Percentiles rank a stretch among this genome's conserved stretches.
Conservation (phyloP, 2,797 vertebrate species). For the Morus bassanus region DNA sequence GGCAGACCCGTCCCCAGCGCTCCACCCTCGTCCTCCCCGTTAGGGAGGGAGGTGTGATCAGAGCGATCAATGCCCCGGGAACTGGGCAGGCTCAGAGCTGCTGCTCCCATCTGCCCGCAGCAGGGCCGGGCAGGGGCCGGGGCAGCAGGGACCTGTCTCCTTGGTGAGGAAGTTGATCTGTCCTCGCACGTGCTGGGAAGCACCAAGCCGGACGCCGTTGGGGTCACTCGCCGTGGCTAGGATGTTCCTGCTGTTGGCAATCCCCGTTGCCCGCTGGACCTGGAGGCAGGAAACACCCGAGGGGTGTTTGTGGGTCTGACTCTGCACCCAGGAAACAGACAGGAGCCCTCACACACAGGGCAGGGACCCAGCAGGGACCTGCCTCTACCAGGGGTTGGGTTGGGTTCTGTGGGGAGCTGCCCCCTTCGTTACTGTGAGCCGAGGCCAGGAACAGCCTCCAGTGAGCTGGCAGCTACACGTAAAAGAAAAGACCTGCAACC, state of each 20-base stretch:
- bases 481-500: not conserved
- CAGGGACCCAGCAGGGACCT: too few relatives aligned
- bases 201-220: conserved; percentile 74
- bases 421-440: accelerated
- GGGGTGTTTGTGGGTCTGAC: accelerated
- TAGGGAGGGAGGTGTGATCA: too few relatives aligned
- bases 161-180: conserved; percentile 85
- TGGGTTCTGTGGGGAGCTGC: not conserved
- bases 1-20: not conserved
- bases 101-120: not conserved
- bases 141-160: conserved; percentile 81
- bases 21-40: accelerated
- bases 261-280: conserved; percentile 88
- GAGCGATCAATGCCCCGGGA: accelerated
- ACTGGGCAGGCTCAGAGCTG: not conserved
- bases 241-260: conserved; percentile 80
- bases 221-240: conserved; percentile 82
- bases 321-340: not conserved
- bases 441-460: not conserved
- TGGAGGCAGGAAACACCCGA: conserved; percentile 7
- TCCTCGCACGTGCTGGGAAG: conserved; percentile 76
- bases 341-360: accelerated
- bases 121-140: accelerated
- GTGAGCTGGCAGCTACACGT: accelerated
- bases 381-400: too few relatives aligned